Percentiles rank a stretch among this genome's conserved stretches.
Evolutionary conservation across 2,888 invertebrate genomes (phyloP).

Genomic region (Mylabris sibirica): DNA sequence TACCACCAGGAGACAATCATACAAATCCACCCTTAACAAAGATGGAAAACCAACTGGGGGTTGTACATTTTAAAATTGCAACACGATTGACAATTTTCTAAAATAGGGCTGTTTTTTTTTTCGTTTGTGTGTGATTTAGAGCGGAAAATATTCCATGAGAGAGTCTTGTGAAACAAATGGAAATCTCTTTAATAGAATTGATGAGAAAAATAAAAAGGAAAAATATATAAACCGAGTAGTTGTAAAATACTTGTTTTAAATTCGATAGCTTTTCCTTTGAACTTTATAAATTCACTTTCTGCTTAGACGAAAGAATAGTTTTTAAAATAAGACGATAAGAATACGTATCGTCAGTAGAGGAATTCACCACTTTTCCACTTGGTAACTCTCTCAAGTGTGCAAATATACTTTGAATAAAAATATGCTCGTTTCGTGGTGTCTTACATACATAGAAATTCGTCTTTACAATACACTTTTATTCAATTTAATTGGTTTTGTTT

Average conservation of each 20-base stretch:
- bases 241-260: slow-evolving; percentile 8
- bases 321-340: not conserved
- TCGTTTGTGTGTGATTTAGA: not conserved
- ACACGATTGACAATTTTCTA: not conserved
- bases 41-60: not conserved
- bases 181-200: not conserved
- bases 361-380: slow-evolving; percentile 11
- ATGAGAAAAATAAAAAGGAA: not conserved
- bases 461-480: no score
- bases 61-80: not conserved
- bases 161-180: slow-evolving; percentile 1
- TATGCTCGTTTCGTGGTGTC: no score
- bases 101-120: not conserved
- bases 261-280: not conserved
- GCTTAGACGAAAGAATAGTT: slow-evolving; percentile 5
- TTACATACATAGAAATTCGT: no score
- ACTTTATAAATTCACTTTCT: not conserved
- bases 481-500: no score
- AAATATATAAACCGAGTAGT: not conserved
- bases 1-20: not conserved
- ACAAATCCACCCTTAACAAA: not conserved
- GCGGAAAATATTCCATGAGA: not conserved
- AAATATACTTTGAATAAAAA: not conserved
- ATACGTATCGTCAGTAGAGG: not conserved
- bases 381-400: not conserved